Evolutionary conservation across 2,888 invertebrate genomes (phyloP).

Genomic region (Venusia cambrica): DNA sequence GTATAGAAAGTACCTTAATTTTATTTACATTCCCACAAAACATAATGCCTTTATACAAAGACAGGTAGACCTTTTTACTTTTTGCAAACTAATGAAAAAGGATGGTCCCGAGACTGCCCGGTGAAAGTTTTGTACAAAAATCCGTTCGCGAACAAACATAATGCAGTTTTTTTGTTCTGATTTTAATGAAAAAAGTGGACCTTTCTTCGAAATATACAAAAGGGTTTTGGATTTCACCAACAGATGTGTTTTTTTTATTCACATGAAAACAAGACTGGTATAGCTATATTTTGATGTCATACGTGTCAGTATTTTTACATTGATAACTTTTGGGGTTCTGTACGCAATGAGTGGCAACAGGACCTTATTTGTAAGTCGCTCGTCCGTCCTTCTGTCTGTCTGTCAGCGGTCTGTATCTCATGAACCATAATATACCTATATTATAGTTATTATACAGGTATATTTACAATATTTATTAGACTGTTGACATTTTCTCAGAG

Average conservation of each 20-base stretch:
- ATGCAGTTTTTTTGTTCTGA: constrained; percentile 55
- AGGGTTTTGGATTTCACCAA: constrained; percentile 73
- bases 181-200: constrained; percentile 51
- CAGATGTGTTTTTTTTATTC: constrained; percentile 50
- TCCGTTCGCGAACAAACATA: constrained; percentile 50
- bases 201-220: constrained; percentile 68
- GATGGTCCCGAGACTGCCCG: constrained; percentile 42
- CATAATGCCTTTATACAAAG: constrained; percentile 46
- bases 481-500: too few relatives aligned
- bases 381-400: too few relatives aligned
- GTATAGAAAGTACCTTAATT: constrained; percentile 22
- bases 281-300: too few relatives aligned
- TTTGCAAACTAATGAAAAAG: constrained; percentile 35
- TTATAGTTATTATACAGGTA: too few relatives aligned
- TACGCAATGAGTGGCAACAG: too few relatives aligned
- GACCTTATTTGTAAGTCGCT: too few relatives aligned
- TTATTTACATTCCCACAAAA: constrained; percentile 42
- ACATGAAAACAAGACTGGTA: too few relatives aligned
- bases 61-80: constrained; percentile 40
- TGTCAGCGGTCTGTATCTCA: too few relatives aligned
- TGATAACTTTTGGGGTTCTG: too few relatives aligned
- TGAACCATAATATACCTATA: too few relatives aligned
- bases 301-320: too few relatives aligned
- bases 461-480: too few relatives aligned
- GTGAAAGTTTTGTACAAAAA: constrained; percentile 72